These are phyloP conservation scores for Thaumetopoea pityocampa DNA, from an alignment of 1,140 invertebrate species.

Conservation along the genomic window DNA sequence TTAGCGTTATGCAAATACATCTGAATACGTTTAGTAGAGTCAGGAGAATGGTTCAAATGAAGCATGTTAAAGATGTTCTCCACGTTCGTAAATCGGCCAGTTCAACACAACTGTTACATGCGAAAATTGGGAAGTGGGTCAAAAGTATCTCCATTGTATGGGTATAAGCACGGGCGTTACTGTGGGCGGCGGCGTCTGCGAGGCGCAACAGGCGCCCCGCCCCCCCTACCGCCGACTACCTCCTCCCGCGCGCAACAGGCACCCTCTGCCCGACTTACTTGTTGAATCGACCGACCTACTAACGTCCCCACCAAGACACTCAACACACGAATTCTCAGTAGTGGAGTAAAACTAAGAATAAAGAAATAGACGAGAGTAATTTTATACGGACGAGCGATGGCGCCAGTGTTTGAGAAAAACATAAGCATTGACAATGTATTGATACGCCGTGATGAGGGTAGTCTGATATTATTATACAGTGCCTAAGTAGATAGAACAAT, in stretches of 20 bases:
- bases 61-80: constrained; percentile 6
- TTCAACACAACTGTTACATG: constrained; percentile 3
- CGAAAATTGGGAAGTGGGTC: constrained; percentile 41
- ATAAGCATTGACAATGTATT: too few relatives aligned
- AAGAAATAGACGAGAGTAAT: too few relatives aligned
- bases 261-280: constrained; percentile 56
- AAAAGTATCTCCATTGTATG: constrained; percentile 54
- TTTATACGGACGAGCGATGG: too few relatives aligned
- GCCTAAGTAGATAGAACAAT: too few relatives aligned
- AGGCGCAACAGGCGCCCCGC: constrained; percentile 63
- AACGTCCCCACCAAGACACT: constrained; percentile 59
- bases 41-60: too few relatives aligned
- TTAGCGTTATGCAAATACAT: too few relatives aligned
- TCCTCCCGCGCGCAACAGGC: constrained; percentile 54
- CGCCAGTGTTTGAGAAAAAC: too few relatives aligned
- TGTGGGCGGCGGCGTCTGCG: constrained; percentile 58
- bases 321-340: constrained; percentile 39
- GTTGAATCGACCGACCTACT: constrained; percentile 75
- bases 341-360: too few relatives aligned
- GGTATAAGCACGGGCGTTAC: constrained; percentile 36
- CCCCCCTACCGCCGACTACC: constrained; percentile 19
- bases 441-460: too few relatives aligned
- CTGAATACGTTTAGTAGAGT: too few relatives aligned
- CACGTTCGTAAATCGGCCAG: constrained; percentile 1
- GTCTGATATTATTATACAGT: too few relatives aligned